A percentile compares a stretch with the other conserved stretches of the same genome.
Conservation (phyloP, 1,140 invertebrate genomes). For the Thrips palmi region DNA sequence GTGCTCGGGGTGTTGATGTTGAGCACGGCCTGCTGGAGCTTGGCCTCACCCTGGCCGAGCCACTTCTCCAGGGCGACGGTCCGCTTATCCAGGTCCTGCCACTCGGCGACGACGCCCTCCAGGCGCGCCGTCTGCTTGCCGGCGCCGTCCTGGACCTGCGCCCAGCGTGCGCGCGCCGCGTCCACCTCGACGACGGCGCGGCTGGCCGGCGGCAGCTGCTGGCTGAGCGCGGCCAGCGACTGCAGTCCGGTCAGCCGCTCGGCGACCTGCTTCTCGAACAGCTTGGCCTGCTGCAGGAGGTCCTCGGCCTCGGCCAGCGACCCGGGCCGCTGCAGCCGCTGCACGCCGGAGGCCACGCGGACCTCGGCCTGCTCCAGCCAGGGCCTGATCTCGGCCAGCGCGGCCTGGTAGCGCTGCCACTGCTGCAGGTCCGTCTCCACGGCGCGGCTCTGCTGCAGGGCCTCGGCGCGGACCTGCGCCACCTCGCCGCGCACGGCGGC, state of each 20-base stretch:
- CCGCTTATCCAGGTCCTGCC: constrained; percentile 60
- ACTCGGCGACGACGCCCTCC: constrained; percentile 57
- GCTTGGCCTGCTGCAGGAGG: constrained; percentile 36
- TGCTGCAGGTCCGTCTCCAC: constrained; percentile 57
- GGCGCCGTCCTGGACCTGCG: constrained; percentile 50
- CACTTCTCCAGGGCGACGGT: constrained; percentile 49
- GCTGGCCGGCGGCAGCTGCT: constrained; percentile 48
- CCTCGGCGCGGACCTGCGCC: not conserved
- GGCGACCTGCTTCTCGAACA: constrained; percentile 29
- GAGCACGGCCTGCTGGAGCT: constrained; percentile 28
- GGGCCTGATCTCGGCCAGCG: constrained; percentile 59
- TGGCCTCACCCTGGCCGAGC: constrained; percentile 41
- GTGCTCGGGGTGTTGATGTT: constrained; percentile 2
- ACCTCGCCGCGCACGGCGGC: constrained; percentile 31
- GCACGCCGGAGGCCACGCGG: constrained; percentile 45
- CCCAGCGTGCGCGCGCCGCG: constrained; percentile 59
- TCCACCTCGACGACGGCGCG: constrained; percentile 66
- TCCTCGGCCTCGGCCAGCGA: constrained; percentile 63
- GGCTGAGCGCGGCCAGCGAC: constrained; percentile 47
- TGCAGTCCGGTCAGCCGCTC: constrained; percentile 32
- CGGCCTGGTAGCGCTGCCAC: constrained; percentile 70
- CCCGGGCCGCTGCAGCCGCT: constrained; percentile 39
- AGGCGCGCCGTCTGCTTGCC: constrained; percentile 53
- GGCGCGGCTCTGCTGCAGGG: not conserved
- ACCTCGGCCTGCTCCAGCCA: constrained; percentile 76